These are phyloP conservation scores for Arbacia lixula DNA, from an alignment of 53 echinoderm and acorn worm species.

Conservation along the genomic window DNA sequence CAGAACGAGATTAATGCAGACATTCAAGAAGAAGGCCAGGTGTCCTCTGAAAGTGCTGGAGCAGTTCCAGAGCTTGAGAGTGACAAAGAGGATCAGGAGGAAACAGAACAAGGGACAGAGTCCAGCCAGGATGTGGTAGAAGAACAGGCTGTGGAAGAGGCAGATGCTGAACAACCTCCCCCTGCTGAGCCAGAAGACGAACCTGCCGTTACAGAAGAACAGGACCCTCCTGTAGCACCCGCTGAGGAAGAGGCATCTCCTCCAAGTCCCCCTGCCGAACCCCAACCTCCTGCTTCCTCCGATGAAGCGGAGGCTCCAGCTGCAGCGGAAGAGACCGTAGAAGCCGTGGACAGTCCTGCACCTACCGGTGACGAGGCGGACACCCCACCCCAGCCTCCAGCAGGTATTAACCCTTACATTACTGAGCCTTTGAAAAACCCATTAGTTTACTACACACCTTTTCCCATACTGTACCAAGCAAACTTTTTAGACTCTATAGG, in stretches of 20 bases:
- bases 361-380: not conserved
- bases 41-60: too few relatives aligned
- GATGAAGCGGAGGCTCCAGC: not conserved
- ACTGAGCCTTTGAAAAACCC: not conserved
- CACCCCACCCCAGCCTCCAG: not conserved
- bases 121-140: too few relatives aligned
- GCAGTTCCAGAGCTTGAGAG: too few relatives aligned
- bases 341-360: not conserved
- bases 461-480: too few relatives aligned
- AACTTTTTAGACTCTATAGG: too few relatives aligned
- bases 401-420: not conserved
- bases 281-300: not conserved
- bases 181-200: not conserved
- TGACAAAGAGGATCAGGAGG: too few relatives aligned
- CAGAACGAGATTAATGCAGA: too few relatives aligned
- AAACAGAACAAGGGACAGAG: too few relatives aligned
- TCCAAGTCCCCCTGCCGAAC: not conserved
- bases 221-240: not conserved
- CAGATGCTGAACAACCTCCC: too few relatives aligned
- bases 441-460: too few relatives aligned
- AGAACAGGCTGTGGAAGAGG: too few relatives aligned
- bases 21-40: too few relatives aligned
- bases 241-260: not conserved
- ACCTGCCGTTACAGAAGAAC: not conserved
- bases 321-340: not conserved